Conservation (phyloP, 2,113 vertebrate species). For the Athene noctua region DNA sequence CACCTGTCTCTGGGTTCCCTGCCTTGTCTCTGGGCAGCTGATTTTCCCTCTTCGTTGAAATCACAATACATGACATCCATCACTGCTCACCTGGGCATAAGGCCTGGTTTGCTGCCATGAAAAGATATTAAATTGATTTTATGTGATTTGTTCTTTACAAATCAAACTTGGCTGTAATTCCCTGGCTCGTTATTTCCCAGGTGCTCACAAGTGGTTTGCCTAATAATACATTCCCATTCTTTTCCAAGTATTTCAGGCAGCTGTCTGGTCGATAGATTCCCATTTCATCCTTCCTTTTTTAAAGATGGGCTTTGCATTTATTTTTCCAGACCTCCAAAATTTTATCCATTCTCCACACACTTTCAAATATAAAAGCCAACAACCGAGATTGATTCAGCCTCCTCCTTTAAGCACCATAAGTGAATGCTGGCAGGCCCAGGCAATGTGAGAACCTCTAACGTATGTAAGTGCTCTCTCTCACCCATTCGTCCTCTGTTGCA, state of each 20-base stretch:
- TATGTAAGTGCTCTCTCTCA: not conserved
- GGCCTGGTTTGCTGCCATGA: not conserved
- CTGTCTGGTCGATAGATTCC: not conserved
- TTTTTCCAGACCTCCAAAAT: not conserved
- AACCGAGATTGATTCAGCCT: not conserved
- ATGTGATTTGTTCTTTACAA: conserved; percentile 31
- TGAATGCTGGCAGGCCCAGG: not conserved
- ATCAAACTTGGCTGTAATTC: conserved; percentile 48
- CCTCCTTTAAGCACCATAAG: not conserved
- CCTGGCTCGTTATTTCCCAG: conserved; percentile 25
- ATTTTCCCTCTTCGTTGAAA: not conserved
- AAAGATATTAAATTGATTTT: conserved; percentile 38
- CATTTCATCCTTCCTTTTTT: not conserved
- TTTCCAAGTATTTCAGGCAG: not conserved
- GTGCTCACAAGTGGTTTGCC: not conserved
- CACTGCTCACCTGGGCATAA: not conserved
- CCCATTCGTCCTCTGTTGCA: not conserved
- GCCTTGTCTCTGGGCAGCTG: not conserved
- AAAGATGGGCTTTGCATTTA: not conserved
- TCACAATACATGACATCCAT: not conserved
- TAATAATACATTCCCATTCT: not conserved
- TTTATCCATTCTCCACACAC: not conserved
- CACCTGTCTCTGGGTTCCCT: not conserved
- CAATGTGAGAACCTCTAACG: not conserved
- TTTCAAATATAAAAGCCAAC: not conserved